Percentiles rank a stretch among this genome's conserved stretches.
phyloP scores from a whole-genome alignment of 1,140 invertebrate species.

The Trigoniulus corallinus region DNA sequence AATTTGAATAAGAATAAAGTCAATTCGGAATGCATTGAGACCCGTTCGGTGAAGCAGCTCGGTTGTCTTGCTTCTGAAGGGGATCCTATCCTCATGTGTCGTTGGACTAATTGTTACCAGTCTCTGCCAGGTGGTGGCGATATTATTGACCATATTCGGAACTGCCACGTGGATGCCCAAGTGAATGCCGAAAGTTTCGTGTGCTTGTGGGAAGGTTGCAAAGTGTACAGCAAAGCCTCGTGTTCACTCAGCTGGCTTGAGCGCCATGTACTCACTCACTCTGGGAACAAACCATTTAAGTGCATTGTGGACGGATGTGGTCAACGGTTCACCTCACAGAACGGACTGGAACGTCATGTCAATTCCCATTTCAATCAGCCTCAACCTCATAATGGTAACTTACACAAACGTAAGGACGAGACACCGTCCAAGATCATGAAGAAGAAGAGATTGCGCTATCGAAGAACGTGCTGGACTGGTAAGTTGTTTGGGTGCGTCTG shows the following conservation, averaged over 20 bases:
- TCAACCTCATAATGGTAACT: slow-evolving; percentile 18
- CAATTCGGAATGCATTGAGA: slow-evolving; percentile 3
- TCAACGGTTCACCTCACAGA: slow-evolving; percentile 76
- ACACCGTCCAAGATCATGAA: slow-evolving; percentile 53
- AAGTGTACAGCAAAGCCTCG: slow-evolving; percentile 80
- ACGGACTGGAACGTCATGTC: slow-evolving; percentile 73
- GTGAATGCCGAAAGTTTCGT: slow-evolving; percentile 58
- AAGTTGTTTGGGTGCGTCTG: slow-evolving; percentile 10
- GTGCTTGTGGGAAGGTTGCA: slow-evolving; percentile 83
- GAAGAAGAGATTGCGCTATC: slow-evolving; percentile 61
- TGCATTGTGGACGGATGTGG: slow-evolving; percentile 90
- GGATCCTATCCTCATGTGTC: no score
- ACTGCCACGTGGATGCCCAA: slow-evolving; percentile 67
- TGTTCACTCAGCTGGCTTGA: slow-evolving; percentile 84
- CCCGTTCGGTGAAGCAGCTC: slow-evolving; percentile 4
- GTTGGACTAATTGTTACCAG: not conserved
- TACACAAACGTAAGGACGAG: slow-evolving; percentile 28
- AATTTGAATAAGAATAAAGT: slow-evolving; percentile 5
- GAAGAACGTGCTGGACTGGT: slow-evolving; percentile 45
- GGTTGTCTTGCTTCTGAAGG: slow-evolving; percentile 1
- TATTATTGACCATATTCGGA: slow-evolving; percentile 30
- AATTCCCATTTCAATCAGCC: slow-evolving; percentile 61
- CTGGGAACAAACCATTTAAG: slow-evolving; percentile 83
- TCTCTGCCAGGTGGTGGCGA: not conserved
- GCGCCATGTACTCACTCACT: slow-evolving; percentile 75